Percentiles rank a stretch among this genome's conserved stretches.
These are phyloP conservation scores for Erpobdella octoculata DNA, from an alignment of 2,888 invertebrate species.

Conservation along the genomic window DNA sequence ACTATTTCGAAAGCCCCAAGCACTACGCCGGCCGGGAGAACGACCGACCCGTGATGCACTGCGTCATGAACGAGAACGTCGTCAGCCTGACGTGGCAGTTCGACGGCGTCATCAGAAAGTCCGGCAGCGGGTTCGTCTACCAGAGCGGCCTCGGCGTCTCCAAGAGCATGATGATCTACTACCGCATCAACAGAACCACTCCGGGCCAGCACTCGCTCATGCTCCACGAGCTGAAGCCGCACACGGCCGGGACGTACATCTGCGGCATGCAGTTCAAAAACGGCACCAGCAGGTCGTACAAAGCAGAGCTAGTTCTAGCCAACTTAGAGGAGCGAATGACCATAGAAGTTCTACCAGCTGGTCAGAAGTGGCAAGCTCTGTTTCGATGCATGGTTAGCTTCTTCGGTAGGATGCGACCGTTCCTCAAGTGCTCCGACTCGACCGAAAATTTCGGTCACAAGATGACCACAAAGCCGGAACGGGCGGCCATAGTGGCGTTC, in stretches of 20 bases:
- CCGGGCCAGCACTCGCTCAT: slow-evolving; percentile 12
- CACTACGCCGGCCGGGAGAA: background rate
- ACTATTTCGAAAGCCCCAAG: background rate
- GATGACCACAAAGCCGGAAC: background rate
- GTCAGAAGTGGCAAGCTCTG: slow-evolving; percentile 7
- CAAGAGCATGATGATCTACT: background rate
- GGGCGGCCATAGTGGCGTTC: background rate
- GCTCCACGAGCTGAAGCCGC: background rate
- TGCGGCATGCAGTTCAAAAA: slow-evolving; percentile 9
- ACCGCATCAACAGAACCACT: background rate
- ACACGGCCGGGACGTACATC: slow-evolving; percentile 9
- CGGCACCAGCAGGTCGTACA: background rate
- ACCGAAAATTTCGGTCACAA: background rate
- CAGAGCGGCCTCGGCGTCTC: background rate
- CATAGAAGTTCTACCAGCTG: background rate
- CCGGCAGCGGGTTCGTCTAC: slow-evolving; percentile 13
- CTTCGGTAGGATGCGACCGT: slow-evolving; percentile 20
- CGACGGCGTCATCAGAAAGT: slow-evolving; percentile 3
- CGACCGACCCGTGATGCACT: background rate
- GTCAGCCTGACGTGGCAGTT: slow-evolving; percentile 13
- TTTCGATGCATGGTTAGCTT: slow-evolving; percentile 3
- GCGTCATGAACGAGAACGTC: background rate
- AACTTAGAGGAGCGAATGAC: background rate
- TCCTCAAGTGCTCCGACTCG: slow-evolving; percentile 3
- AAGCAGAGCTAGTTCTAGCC: slow-evolving; percentile 7